phyloP scores from a whole-genome alignment of 2,888 invertebrate genomes.

The Caenorhabditis virilis region DNA sequence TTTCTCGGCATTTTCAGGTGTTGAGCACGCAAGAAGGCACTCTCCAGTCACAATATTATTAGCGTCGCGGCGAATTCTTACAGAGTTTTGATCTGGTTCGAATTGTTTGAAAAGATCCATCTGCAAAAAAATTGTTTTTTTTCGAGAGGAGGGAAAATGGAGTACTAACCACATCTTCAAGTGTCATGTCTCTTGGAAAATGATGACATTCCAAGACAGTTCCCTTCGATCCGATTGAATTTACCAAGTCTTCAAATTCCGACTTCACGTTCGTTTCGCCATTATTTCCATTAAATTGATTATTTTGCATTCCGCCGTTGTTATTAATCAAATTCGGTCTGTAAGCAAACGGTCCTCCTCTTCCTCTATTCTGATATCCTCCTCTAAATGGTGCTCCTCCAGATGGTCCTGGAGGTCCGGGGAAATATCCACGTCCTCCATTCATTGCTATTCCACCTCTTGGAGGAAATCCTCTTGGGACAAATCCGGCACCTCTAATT shows the following conservation, averaged over 20 bases:
- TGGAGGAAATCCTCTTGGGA: neutral
- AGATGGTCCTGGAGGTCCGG: too few species aligned
- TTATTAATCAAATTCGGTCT: too few species aligned
- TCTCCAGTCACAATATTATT: slow-evolving; percentile 47
- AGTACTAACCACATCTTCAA: slow-evolving; percentile 36
- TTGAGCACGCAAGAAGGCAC: slow-evolving; percentile 39
- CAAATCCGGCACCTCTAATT: slow-evolving; percentile 9
- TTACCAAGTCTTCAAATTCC: slow-evolving; percentile 14
- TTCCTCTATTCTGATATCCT: neutral
- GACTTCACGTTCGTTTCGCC: neutral
- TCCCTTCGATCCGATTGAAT: slow-evolving; percentile 34
- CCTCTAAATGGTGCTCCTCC: neutral
- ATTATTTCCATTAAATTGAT: too few species aligned
- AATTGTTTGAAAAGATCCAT: slow-evolving; percentile 39
- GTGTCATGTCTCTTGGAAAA: slow-evolving; percentile 38
- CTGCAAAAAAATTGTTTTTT: slow-evolving; percentile 6
- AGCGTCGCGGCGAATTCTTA: slow-evolving; percentile 42
- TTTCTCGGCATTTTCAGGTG: slow-evolving; percentile 18
- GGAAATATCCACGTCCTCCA: slow-evolving; percentile 2
- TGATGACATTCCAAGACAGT: slow-evolving; percentile 41
- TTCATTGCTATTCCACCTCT: slow-evolving; percentile 9
- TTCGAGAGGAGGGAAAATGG: neutral
- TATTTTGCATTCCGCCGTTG: too few species aligned
- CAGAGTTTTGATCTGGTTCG: slow-evolving; percentile 35
- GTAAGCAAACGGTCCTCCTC: neutral